Percentiles rank a stretch among this genome's conserved stretches.
Evolutionary conservation across 2,797 vertebrate genomes (phyloP).

Genomic region (Dicrostonyx torquatus): DNA sequence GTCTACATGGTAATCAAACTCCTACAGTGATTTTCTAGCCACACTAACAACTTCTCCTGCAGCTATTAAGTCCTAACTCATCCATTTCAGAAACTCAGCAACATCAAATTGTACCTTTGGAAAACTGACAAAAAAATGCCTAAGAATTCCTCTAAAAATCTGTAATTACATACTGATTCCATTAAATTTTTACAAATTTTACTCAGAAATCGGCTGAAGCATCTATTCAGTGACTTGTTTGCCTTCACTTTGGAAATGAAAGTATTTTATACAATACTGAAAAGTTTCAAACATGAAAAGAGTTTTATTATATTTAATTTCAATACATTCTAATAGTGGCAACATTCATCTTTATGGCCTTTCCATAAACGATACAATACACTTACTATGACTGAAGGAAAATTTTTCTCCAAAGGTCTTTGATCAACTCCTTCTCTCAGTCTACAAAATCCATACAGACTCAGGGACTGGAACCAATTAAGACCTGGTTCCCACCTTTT

Average conservation of each 20-base stretch:
- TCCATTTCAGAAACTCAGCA: neutral
- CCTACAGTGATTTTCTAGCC: slow-evolving; percentile 16
- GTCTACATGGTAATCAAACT: slow-evolving; percentile 13
- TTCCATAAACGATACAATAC: neutral
- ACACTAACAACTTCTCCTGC: neutral
- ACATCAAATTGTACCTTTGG: neutral
- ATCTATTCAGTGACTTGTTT: neutral
- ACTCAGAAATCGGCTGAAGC: slow-evolving; percentile 10
- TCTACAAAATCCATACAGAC: neutral
- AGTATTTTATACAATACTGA: slow-evolving; percentile 14
- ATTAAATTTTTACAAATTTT: slow-evolving; percentile 1
- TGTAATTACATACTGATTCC: neutral
- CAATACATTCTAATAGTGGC: neutral
- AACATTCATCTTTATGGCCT: neutral
- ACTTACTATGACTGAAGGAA: neutral
- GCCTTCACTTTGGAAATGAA: slow-evolving; percentile 57
- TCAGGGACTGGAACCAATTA: neutral
- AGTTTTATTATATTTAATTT: neutral
- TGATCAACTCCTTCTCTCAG: neutral
- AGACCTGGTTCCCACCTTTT: neutral
- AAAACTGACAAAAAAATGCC: slow-evolving; percentile 23
- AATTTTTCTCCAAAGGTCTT: neutral
- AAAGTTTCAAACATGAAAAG: slow-evolving; percentile 40
- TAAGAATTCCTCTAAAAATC: slow-evolving; percentile 22
- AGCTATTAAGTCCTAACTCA: neutral